Evolutionary conservation across 1,140 invertebrate genomes (phyloP).

Genomic region (Trichonephila clavipes): DNA sequence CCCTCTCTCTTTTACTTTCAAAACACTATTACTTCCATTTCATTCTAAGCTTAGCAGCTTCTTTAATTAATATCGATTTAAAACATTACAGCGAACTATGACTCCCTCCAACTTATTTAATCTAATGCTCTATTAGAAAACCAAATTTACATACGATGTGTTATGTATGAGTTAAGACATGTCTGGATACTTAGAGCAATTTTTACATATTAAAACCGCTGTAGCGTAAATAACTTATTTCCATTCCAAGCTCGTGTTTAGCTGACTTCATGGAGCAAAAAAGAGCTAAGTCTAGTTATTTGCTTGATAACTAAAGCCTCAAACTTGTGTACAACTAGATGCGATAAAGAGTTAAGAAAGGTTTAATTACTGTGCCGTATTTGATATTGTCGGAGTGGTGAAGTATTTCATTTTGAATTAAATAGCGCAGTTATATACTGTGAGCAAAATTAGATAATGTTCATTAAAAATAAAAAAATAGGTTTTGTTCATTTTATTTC

Average conservation of each 20-base stretch:
- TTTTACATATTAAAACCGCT: not conserved
- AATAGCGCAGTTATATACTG: not conserved
- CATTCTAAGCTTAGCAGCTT: too few species aligned
- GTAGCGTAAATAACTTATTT: not conserved
- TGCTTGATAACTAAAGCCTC: not conserved
- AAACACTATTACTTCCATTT: too few species aligned
- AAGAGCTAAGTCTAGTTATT: not conserved
- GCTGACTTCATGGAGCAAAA: not conserved
- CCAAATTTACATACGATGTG: not conserved
- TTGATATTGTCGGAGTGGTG: not conserved
- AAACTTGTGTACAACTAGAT: constrained; percentile 1
- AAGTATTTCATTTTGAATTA: constrained; percentile 6
- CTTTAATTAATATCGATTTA: not conserved
- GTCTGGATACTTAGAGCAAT: not conserved
- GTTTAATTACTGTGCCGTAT: constrained; percentile 21
- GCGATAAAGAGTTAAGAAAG: not conserved
- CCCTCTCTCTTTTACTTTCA: too few species aligned
- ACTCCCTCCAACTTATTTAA: not conserved
- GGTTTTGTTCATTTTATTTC: too few species aligned
- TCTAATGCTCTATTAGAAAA: not conserved
- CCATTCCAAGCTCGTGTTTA: not conserved
- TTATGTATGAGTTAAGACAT: not conserved
- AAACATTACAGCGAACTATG: not conserved
- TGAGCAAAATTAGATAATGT: not conserved
- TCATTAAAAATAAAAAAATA: not conserved